Percentiles rank a stretch among this genome's conserved stretches.
Conservation (phyloP, 2,113 vertebrate species). For the Osmerus mordax region DNA sequence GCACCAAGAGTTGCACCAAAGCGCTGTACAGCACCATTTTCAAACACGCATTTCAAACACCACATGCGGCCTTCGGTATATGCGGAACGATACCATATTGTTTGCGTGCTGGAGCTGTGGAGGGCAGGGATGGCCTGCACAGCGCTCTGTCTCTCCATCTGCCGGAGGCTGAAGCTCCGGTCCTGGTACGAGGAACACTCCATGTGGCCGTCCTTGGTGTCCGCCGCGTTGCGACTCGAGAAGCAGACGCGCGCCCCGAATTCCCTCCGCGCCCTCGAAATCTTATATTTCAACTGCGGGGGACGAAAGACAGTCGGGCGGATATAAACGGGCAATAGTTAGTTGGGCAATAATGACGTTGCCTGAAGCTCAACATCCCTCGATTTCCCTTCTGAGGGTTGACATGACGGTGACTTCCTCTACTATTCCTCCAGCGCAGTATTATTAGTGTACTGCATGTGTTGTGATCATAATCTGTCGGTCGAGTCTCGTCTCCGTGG, state of each 20-base stretch:
- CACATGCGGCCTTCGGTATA: neutral
- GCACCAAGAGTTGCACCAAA: no score
- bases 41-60: neutral
- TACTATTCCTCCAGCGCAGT: no score
- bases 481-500: conserved; percentile 25
- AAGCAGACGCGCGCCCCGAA: conserved; percentile 75
- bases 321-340: no score
- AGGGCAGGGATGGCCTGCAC: conserved; percentile 69
- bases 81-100: conserved; percentile 72
- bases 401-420: no score
- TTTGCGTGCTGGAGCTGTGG: conserved; percentile 76
- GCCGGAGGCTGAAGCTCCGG: conserved; percentile 76
- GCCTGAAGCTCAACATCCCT: no score
- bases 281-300: conserved; percentile 76
- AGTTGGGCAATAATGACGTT: no score
- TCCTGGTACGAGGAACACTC: conserved; percentile 80
- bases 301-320: neutral
- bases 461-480: neutral
- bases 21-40: neutral
- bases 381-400: no score
- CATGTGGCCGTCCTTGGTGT: conserved; percentile 66
- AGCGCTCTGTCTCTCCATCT: conserved; percentile 73
- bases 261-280: conserved; percentile 68
- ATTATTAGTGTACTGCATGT: no score
- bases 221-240: conserved; percentile 70